Evolutionary conservation across 2,113 vertebrate genomes (phyloP), one percentile per base, ranked within the genome.

Genomic region (Sclerurus mexicanus): DNA sequence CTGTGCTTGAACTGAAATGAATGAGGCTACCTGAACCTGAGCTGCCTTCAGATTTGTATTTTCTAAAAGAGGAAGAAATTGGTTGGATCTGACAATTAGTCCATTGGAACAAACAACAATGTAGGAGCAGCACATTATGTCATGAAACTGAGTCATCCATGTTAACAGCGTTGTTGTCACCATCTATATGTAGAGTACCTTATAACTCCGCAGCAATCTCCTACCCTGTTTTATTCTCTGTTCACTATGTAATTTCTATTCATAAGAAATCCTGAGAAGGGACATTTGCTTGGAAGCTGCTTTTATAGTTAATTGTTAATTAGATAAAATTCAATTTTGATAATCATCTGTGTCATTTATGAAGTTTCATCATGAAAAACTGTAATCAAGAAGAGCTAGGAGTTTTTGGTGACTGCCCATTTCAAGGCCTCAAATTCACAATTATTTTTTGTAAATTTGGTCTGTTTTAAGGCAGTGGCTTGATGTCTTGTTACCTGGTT

Each of bases 241-340:
- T 84, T 83, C 39, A 46, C 37, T 75, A 63, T 76, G 16, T 37
- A 42, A 21, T 74, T 88, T 63, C 28, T 52, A 25, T 73, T 87
- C 4, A 71, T 66, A 28, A 94, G 72, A 89, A 74, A 85, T 39
- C 82, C 46, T 90, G 40, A 35, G 53, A 79, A 90, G 74, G 15
- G 7, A 62, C 86, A 68, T 71, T 81, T 91, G 6, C 40, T 94
- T 79, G 76, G 47, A 95, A 88, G 31, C 9, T 76, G 40, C 3
- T 80, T 89, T 89, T 78, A 40, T 85, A 91, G 58, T 95, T 96
- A 96, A 91, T 90, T 96, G 50, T 53, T 97, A 97, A 90, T 92
- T 90, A 97, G 97, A 81, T 88, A 83, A 79, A 76, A 74, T 42
- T 71, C 25, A 93, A n/a, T 95, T 75, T 91, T 90, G 62, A 88